phyloP scores from a whole-genome alignment of 2,797 vertebrate species.

The Sphenodon punctatus region DNA sequence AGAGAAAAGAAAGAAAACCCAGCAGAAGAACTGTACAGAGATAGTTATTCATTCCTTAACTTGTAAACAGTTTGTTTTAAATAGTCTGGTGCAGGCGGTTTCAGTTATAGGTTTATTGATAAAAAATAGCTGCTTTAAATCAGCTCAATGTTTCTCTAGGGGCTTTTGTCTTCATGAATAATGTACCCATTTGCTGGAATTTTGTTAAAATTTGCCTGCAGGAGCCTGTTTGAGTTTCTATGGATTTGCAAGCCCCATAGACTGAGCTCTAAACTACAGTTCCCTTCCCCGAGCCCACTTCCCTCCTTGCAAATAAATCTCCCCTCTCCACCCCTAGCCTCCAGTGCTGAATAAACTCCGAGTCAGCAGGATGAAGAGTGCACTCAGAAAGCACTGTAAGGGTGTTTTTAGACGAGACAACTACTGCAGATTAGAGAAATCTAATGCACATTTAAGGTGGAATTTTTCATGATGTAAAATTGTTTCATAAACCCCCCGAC shows the following conservation, averaged over 20 bases:
- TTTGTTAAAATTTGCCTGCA: constrained; percentile 31
- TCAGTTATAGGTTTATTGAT: constrained; percentile 55
- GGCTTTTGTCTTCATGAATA: constrained; percentile 56
- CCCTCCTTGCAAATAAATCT: constrained; percentile 7
- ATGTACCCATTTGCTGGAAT: constrained; percentile 18
- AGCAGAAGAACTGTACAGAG: background rate
- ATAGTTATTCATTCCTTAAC: constrained; percentile 41
- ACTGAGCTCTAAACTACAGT: background rate
- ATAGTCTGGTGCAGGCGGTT: constrained; percentile 15
- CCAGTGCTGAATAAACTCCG: background rate
- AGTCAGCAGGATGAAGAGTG: background rate
- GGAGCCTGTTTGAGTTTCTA: constrained; percentile 33
- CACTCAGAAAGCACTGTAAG: constrained; percentile 1
- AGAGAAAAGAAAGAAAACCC: background rate
- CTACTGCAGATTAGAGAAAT: no score
- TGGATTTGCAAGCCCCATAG: constrained; percentile 11
- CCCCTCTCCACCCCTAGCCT: background rate
- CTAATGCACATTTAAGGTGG: no score
- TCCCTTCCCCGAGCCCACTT: background rate
- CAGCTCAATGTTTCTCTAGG: constrained; percentile 37
- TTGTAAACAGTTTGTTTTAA: constrained; percentile 50
- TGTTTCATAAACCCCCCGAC: no score
- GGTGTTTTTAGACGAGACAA: no score
- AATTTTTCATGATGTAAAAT: no score
- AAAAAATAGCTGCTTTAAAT: constrained; percentile 57